Conservation (phyloP, 2,888 invertebrate genomes). For the Chelonus formosanus region DNA sequence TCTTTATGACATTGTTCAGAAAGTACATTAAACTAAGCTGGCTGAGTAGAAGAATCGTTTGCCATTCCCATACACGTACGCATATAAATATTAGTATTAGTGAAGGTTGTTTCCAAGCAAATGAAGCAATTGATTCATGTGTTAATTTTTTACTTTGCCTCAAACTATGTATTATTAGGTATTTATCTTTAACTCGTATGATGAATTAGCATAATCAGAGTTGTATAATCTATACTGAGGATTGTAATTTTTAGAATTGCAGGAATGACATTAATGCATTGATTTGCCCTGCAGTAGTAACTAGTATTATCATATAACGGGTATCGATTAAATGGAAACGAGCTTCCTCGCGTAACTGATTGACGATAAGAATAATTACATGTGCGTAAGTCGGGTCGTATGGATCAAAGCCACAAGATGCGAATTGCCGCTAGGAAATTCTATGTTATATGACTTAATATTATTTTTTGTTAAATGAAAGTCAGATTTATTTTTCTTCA, state of each 20-base stretch:
- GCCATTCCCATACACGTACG: too few relatives aligned
- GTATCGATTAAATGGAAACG: slow-evolving; percentile 29
- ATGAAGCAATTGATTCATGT: slow-evolving; percentile 11
- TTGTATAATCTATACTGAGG: not conserved
- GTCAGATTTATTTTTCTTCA: not conserved
- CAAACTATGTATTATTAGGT: not conserved
- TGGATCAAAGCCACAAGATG: slow-evolving; percentile 24
- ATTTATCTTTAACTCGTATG: not conserved
- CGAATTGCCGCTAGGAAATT: slow-evolving; percentile 12
- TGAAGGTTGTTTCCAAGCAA: not conserved
- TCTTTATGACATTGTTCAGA: slow-evolving; percentile 2
- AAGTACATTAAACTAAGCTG: not conserved
- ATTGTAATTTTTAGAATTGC: slow-evolving; percentile 2
- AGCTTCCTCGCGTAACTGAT: slow-evolving; percentile 24
- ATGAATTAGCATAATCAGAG: not conserved
- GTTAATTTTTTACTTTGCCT: slow-evolving; percentile 3
- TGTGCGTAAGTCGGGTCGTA: slow-evolving; percentile 21
- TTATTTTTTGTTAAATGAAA: too few relatives aligned
- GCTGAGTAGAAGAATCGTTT: too few relatives aligned
- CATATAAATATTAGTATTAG: too few relatives aligned
- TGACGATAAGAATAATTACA: slow-evolving; percentile 33
- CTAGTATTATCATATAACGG: slow-evolving; percentile 7
- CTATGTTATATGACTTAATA: slow-evolving; percentile 13
- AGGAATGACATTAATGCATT: slow-evolving; percentile 8
- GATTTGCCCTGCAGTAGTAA: not conserved